phyloP scores from a whole-genome alignment of 2,888 invertebrate species.

The Aplocera efformata region DNA sequence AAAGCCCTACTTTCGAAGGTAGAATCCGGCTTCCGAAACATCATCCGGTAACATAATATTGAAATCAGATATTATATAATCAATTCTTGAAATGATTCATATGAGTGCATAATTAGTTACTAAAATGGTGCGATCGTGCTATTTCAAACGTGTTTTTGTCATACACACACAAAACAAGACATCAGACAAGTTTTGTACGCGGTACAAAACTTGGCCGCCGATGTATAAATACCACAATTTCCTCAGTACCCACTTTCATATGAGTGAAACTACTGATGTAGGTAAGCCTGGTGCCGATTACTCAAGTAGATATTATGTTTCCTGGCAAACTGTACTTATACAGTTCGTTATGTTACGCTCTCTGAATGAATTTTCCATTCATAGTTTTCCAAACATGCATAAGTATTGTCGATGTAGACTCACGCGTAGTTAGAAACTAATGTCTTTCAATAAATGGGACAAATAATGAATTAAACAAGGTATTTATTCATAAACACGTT shows the following conservation, averaged over 20 bases:
- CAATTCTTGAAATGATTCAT: conserved; percentile 9
- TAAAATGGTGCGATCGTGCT: conserved; percentile 7
- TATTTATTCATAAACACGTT: conserved; percentile 32
- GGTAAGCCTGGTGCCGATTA: conserved; percentile 45
- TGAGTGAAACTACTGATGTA: conserved; percentile 55
- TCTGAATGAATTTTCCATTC: conserved; percentile 32
- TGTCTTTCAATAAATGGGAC: not conserved
- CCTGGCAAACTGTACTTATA: conserved; percentile 31
- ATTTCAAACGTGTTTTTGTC: conserved; percentile 9
- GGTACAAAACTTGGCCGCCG: conserved; percentile 25
- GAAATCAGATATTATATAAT: conserved; percentile 28
- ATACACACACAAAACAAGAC: too few species aligned
- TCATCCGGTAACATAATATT: conserved; percentile 11
- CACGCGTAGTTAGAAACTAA: too few species aligned
- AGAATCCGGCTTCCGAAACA: conserved; percentile 22
- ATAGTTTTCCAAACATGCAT: conserved; percentile 18
- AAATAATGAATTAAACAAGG: conserved; percentile 25
- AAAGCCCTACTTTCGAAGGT: conserved; percentile 16
- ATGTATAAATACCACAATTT: conserved; percentile 34
- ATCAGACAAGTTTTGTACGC: conserved; percentile 18
- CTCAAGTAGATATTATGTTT: conserved; percentile 47
- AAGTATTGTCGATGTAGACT: conserved; percentile 2
- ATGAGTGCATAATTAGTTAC: conserved; percentile 5
- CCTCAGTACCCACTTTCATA: conserved; percentile 51
- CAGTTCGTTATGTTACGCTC: conserved; percentile 30